Conservation (phyloP, 2,113 vertebrate species). For the Centropristis striata region DNA sequence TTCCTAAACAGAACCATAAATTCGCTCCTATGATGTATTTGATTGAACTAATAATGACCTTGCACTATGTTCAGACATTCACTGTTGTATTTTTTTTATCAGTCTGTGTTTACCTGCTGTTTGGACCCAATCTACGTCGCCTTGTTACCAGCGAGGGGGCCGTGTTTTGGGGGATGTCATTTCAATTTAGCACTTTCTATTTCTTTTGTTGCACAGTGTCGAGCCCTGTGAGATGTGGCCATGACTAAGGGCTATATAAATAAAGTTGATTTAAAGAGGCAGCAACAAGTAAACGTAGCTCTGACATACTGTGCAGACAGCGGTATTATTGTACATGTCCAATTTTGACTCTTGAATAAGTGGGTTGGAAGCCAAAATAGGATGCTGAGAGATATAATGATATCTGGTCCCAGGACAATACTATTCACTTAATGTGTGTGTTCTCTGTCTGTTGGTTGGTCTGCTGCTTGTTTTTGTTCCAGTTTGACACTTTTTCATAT, state of each 20-base stretch:
- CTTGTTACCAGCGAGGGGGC: not conserved
- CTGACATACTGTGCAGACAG: not conserved
- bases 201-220: slow-evolving; percentile 1
- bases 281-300: slow-evolving; percentile 15
- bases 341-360: not conserved
- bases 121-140: not conserved
- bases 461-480: too few species aligned
- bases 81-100: not conserved
- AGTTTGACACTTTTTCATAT: too few species aligned
- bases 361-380: slow-evolving; percentile 20
- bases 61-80: not conserved
- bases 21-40: not conserved
- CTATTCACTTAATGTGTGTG: too few species aligned
- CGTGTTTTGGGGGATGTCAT: slow-evolving; percentile 11
- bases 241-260: not conserved
- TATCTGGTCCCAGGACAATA: slow-evolving; percentile 14
- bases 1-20: not conserved
- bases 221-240: not conserved
- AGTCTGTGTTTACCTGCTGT: not conserved
- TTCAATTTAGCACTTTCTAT: slow-evolving; percentile 11
- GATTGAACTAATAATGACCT: not conserved
- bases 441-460: too few species aligned
- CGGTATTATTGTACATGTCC: not conserved
- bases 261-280: slow-evolving; percentile 18
- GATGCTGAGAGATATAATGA: not conserved